Percentiles rank a stretch among this genome's conserved stretches.
These are phyloP conservation scores for Trichonephila clavipes DNA, from an alignment of 1,140 invertebrate species.

Conservation along the genomic window DNA sequence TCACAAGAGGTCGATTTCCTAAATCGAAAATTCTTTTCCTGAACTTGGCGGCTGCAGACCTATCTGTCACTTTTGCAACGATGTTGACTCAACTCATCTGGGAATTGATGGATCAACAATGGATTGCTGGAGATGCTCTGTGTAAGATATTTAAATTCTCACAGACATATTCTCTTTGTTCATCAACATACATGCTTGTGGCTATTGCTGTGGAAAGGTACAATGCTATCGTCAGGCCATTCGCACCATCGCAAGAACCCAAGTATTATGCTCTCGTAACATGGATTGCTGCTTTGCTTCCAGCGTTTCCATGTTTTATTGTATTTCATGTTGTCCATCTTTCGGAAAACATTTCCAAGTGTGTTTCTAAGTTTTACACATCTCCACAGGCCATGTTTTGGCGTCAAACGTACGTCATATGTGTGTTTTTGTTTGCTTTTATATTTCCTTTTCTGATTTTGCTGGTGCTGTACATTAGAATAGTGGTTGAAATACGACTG, in stretches of 20 bases:
- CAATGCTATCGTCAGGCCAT: slow-evolving; percentile 81
- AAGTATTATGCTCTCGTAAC: slow-evolving; percentile 45
- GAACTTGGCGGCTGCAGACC: slow-evolving; percentile 80
- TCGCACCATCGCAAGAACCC: slow-evolving; percentile 76
- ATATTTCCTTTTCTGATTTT: slow-evolving; percentile 71
- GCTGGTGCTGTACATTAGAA: slow-evolving; percentile 50
- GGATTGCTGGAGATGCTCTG: slow-evolving; percentile 80
- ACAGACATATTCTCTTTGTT: slow-evolving; percentile 81
- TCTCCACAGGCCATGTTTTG: neutral
- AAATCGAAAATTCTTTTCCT: slow-evolving; percentile 80
- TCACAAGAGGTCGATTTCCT: slow-evolving; percentile 39
- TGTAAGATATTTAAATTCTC: slow-evolving; percentile 81
- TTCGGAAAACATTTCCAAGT: neutral
- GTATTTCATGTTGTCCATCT: slow-evolving; percentile 60
- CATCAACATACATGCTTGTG: slow-evolving; percentile 81
- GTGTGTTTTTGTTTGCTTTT: slow-evolving; percentile 65
- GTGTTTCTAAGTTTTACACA: slow-evolving; percentile 74
- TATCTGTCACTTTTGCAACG: slow-evolving; percentile 80
- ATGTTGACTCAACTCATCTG: slow-evolving; percentile 80
- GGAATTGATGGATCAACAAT: slow-evolving; percentile 80
- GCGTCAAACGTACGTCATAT: slow-evolving; percentile 72
- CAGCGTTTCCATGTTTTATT: slow-evolving; percentile 66
- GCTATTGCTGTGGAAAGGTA: slow-evolving; percentile 82
- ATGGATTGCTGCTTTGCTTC: slow-evolving; percentile 67
- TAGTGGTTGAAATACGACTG: slow-evolving; percentile 46